A percentile compares a stretch with the other conserved stretches of the same genome.
phyloP scores from a whole-genome alignment of 2,797 vertebrate species.

The Podarcis lilfordi region DNA sequence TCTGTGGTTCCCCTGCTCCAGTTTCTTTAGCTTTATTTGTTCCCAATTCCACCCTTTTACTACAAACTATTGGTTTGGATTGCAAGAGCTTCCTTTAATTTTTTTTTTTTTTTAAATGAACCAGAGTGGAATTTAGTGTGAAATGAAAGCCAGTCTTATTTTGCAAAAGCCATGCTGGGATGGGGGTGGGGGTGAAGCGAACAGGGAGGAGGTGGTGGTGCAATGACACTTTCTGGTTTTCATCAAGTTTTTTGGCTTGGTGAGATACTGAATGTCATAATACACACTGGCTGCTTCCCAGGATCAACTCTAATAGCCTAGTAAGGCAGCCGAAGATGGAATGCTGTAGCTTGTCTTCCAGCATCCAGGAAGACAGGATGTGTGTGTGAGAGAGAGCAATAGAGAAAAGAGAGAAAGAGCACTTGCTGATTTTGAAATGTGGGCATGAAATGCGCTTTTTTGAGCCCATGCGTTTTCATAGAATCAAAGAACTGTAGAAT shows the following conservation, averaged over 20 bases:
- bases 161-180: neutral
- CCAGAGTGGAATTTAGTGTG: neutral
- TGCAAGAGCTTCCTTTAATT: neutral
- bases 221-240: neutral
- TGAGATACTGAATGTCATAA: neutral
- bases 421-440: too few species aligned
- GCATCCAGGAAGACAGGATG: neutral
- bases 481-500: too few species aligned
- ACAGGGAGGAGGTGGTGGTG: neutral
- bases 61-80: neutral
- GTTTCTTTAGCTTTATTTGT: neutral
- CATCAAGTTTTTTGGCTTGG: neutral
- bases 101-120: neutral
- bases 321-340: slow-evolving; percentile 13
- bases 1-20: neutral
- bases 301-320: neutral
- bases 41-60: neutral
- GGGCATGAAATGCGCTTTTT: too few species aligned
- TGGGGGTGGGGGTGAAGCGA: neutral
- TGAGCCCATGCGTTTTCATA: too few species aligned
- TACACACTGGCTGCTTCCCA: neutral
- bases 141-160: neutral
- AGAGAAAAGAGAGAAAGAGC: too few species aligned
- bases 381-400: neutral
- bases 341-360: neutral